Evolutionary conservation across 2,888 invertebrate species (phyloP), one percentile per base, ranked within the genome.

Genomic region (Copidosoma aretas): DNA sequence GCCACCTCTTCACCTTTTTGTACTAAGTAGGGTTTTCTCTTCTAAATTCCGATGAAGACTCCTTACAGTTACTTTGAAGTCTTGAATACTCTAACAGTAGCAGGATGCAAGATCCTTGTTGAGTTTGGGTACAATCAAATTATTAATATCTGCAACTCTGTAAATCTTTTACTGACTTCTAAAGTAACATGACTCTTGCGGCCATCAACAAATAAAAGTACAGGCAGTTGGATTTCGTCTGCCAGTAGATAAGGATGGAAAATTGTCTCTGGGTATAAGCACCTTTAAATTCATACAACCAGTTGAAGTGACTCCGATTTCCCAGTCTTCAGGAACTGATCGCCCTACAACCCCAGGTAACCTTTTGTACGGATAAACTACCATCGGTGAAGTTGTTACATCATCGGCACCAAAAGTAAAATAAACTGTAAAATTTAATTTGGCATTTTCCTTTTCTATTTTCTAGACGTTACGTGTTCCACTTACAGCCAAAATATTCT

Each of bases 241-340:
- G 69, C 74, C 12, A 77, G 76, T 68, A 82, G 68, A 67, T 75
- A 72, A 10, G 79, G 79, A 74, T 80, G 68, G 19, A 80, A 72
- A 10, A 80, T 74, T 70, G 78, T 80, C 25, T 76, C 73, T 32
- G 82, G 79, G 65, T 68, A 76, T 78, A 72, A 84, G 84, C 12
- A 81, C 25, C 52, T 82, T 81, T 0, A 77, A 60, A 25, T 79
- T 83, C 84, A 84, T 84, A 83, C 83, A 84, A 4, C 84, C 84
- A 63, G 76, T 80, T 14, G 83, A 81, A 43, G 78, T 79, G 10
- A 75, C 67, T 0, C 82, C 83, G 19, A 83, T 75, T 3, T 82
- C 81, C 83, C 82, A 84, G 39, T 78, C 74, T 66, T 75, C 68
- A n/a, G 81, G 81, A 64, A 83, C 74, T 25, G 73, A 75, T 39